Base-by-base conservation (phyloP, 2,113 vertebrate genomes). In the Daphoenositta chrysoptera region DNA sequence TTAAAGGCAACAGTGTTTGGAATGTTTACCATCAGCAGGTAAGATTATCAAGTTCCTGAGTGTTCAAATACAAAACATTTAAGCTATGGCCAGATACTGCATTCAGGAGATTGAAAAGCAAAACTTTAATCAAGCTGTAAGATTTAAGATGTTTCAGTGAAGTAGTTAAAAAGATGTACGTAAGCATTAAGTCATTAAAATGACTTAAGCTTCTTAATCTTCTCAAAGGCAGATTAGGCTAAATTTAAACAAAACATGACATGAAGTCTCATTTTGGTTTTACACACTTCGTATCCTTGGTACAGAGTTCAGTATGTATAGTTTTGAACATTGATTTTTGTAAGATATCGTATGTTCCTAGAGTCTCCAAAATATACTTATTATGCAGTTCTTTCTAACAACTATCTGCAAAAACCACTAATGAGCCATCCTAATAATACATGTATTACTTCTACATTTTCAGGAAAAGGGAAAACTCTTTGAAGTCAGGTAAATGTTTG, bases 181-280 rank as follows among this genome's bases (percentile, higher is more conserved):
- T 81, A 94, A 94, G 95, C 90, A 73, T 94, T 85, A 92, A 95
- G 88, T 94, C 94, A 95, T 96, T 95, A 92, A 87, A 92, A 88
- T 77, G 7, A 93, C 87, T 85, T 90, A 63, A 83, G 33, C 50
- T 10, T 91, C 87, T 91, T 95, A 85, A 94, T 93, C 92, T 86
- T 92, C 88, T 96, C 79, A 86, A 86, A 95, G 89, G 90, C 90
- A 95, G 94, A 96, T 96, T 86, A 94, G 30, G 42, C 92, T 94
- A 83, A 93, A 95, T 89, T 89, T 91, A 94, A 96, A 87, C 73
- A 94, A 94, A 94, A 95, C 89, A 85, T 77, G 64, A 90, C 76
- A 92, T n/a, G 20, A 84, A 96, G 89, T 85, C 82, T 47, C 77
- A 13, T 77, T 91, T 76, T 72, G 78, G 9, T 79, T 89, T 87